Percentiles rank a stretch among this genome's conserved stretches.
These are phyloP conservation scores for Opisthograptis luteolata DNA, from an alignment of 2,888 invertebrate genomes.

Conservation along the genomic window DNA sequence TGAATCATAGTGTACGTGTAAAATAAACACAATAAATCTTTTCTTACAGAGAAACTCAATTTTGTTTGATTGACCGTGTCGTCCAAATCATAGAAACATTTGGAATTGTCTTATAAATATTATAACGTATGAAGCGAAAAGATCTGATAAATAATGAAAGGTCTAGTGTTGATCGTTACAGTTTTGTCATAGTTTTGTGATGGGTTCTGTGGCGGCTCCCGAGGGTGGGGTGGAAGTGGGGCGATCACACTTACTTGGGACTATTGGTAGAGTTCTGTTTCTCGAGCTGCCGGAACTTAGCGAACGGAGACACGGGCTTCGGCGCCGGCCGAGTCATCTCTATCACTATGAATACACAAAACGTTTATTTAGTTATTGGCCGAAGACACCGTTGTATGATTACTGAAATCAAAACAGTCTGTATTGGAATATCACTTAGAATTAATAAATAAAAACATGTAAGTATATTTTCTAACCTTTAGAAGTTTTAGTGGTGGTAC, in stretches of 20 bases:
- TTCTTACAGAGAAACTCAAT: too few relatives aligned
- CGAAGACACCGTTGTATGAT: too few relatives aligned
- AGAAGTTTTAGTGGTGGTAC: constrained; percentile 84
- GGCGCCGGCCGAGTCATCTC: constrained; percentile 78
- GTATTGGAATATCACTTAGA: too few relatives aligned
- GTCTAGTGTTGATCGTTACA: constrained; percentile 16
- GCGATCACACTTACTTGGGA: constrained; percentile 87
- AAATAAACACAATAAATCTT: too few relatives aligned
- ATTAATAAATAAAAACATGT: neutral
- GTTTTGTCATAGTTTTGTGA: constrained; percentile 12
- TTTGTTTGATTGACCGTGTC: too few relatives aligned
- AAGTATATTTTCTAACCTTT: constrained; percentile 70
- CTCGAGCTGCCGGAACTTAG: constrained; percentile 96
- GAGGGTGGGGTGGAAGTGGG: neutral
- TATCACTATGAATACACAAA: constrained; percentile 75
- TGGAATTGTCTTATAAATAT: too few relatives aligned
- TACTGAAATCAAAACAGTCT: too few relatives aligned
- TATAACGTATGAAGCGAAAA: constrained; percentile 60
- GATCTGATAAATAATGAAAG: constrained; percentile 33
- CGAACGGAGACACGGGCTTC: constrained; percentile 93
- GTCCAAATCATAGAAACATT: too few relatives aligned
- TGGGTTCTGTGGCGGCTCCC: constrained; percentile 5
- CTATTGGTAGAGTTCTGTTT: constrained; percentile 91
- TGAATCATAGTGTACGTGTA: too few relatives aligned
- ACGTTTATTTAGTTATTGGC: too few relatives aligned